Conservation (phyloP, 2,888 invertebrate genomes). For the Rhamnusium bicolor region DNA sequence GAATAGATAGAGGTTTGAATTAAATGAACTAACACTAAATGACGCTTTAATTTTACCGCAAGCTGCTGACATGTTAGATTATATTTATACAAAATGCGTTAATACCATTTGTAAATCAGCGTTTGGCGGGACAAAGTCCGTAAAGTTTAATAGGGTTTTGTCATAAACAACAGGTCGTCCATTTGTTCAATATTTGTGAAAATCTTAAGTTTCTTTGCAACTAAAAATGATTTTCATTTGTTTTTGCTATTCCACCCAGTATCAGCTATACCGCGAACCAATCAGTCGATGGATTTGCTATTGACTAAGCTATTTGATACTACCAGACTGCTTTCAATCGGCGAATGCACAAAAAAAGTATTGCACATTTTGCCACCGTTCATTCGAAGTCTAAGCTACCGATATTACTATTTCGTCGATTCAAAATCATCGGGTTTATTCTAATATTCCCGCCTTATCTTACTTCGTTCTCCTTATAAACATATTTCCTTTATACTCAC, state of each 20-base stretch:
- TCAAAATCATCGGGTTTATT: slow-evolving; percentile 32
- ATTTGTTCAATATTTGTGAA: too few relatives aligned
- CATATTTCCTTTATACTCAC: slow-evolving; percentile 1
- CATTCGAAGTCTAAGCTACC: slow-evolving; percentile 38
- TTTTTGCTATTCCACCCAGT: slow-evolving; percentile 18
- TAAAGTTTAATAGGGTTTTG: too few relatives aligned
- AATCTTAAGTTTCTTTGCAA: too few relatives aligned
- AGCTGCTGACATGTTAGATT: too few relatives aligned
- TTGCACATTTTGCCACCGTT: slow-evolving; percentile 50
- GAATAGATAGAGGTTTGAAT: background rate
- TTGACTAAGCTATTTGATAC: slow-evolving; percentile 52
- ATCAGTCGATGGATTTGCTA: slow-evolving; percentile 61
- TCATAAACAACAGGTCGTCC: too few relatives aligned
- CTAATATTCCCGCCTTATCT: slow-evolving; percentile 22
- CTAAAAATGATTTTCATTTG: background rate
- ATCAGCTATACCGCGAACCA: slow-evolving; percentile 48
- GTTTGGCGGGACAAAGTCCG: too few relatives aligned
- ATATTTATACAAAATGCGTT: too few relatives aligned
- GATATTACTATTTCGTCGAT: slow-evolving; percentile 45
- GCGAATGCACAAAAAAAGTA: slow-evolving; percentile 55
- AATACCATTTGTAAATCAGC: too few relatives aligned
- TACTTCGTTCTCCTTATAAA: slow-evolving; percentile 25
- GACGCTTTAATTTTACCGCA: background rate
- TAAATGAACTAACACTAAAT: background rate
- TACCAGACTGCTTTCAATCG: slow-evolving; percentile 44